phyloP scores from a whole-genome alignment of 2,797 vertebrate species.

The Rhadinocentrus ornatus region DNA sequence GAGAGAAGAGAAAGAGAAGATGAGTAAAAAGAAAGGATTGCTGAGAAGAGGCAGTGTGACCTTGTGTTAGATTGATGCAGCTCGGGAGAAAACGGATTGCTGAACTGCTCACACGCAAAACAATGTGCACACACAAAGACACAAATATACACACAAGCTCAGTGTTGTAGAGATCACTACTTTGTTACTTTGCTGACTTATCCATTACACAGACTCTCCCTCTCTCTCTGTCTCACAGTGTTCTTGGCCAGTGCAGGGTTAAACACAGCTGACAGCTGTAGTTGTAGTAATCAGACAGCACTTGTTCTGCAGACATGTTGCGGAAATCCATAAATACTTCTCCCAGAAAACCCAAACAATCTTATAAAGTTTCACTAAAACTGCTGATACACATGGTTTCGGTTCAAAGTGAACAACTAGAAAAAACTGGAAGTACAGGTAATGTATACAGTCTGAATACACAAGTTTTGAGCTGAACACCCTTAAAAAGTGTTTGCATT shows the following conservation, averaged over 20 bases:
- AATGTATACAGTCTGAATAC: neutral
- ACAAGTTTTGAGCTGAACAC: too few relatives aligned
- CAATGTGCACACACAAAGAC: constrained; percentile 11
- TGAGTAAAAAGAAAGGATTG: constrained; percentile 44
- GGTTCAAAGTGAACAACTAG: neutral
- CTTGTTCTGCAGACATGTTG: constrained; percentile 16
- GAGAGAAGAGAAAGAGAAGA: constrained; percentile 2
- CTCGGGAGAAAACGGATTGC: constrained; percentile 71
- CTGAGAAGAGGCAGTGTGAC: constrained; percentile 54
- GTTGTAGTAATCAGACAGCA: constrained; percentile 53
- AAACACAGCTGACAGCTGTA: constrained; percentile 57
- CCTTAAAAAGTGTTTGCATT: neutral
- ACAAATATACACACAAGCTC: constrained; percentile 20
- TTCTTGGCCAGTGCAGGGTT: constrained; percentile 23
- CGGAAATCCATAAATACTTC: constrained; percentile 1
- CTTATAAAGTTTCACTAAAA: neutral
- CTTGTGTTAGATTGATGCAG: constrained; percentile 79
- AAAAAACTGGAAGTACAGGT: neutral
- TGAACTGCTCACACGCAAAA: constrained; percentile 32
- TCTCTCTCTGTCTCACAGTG: constrained; percentile 45
- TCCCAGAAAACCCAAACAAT: neutral
- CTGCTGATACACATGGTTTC: neutral
- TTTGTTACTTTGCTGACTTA: constrained; percentile 70
- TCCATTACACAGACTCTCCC: constrained; percentile 64
- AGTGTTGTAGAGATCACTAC: constrained; percentile 65